Percentiles rank a stretch among this genome's conserved stretches.
Conservation (phyloP, 2,888 invertebrate genomes). For the Chloroclysta siterata region DNA sequence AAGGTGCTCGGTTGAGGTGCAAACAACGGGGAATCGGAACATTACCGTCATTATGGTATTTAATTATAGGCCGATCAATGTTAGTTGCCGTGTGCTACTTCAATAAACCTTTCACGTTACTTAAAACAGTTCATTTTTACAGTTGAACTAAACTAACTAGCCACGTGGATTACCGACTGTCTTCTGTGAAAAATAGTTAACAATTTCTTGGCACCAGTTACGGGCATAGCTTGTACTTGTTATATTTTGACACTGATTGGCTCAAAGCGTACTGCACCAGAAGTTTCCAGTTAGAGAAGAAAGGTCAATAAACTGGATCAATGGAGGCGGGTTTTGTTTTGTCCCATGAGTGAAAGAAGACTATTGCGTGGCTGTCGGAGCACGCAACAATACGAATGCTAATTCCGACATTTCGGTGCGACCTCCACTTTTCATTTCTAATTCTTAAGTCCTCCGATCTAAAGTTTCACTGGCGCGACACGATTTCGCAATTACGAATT, state of each 20-base stretch:
- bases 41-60: constrained; percentile 52
- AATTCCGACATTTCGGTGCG: constrained; percentile 68
- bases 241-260: constrained; percentile 39
- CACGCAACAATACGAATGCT: constrained; percentile 62
- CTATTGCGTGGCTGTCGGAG: constrained; percentile 32
- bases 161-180: constrained; percentile 36
- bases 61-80: constrained; percentile 60
- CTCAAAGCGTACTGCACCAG: constrained; percentile 27
- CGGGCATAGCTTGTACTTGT: constrained; percentile 29
- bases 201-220: constrained; percentile 39
- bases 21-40: constrained; percentile 40
- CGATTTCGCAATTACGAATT: constrained; percentile 58
- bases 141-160: constrained; percentile 34
- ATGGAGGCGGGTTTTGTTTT: constrained; percentile 29
- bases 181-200: constrained; percentile 46
- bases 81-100: constrained; percentile 48
- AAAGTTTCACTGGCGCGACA: constrained; percentile 58
- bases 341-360: constrained; percentile 39
- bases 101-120: constrained; percentile 51
- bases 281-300: constrained; percentile 23
- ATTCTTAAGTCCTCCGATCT: constrained; percentile 49
- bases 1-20: constrained; percentile 41
- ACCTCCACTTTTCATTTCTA: constrained; percentile 70
- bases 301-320: constrained; percentile 39
- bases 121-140: constrained; percentile 43